phyloP scores from a whole-genome alignment of 2,797 vertebrate genomes.

The Sternotherus odoratus region DNA sequence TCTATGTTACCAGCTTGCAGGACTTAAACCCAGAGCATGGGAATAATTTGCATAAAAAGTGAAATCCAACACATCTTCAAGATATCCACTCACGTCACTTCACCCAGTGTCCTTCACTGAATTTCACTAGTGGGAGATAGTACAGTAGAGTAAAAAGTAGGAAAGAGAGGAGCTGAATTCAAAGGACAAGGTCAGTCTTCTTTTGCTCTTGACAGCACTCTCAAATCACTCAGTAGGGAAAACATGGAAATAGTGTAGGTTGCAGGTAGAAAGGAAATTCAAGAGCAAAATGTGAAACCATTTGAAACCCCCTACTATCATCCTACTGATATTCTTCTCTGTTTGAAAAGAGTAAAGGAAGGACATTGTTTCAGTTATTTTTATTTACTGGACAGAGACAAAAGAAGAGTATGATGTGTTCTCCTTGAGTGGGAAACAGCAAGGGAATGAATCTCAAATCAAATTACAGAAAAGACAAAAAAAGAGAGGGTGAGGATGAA shows the following conservation, averaged over 20 bases:
- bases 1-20: no score
- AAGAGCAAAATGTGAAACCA: no score
- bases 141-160: neutral
- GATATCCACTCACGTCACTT: no score
- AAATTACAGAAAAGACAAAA: neutral
- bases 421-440: neutral
- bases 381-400: neutral
- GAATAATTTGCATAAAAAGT: no score
- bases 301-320: neutral
- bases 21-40: no score
- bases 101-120: no score
- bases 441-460: neutral
- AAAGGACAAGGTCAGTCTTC: neutral
- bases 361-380: neutral
- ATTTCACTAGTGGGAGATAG: no score
- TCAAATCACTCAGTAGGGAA: neutral
- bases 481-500: neutral
- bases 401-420: neutral
- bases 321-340: neutral
- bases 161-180: neutral
- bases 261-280: neutral
- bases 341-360: neutral
- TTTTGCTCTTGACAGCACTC: neutral
- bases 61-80: no score
- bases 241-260: neutral